Evolutionary conservation across 2,888 invertebrate species (phyloP).

Genomic region (Dioctria linearis): DNA sequence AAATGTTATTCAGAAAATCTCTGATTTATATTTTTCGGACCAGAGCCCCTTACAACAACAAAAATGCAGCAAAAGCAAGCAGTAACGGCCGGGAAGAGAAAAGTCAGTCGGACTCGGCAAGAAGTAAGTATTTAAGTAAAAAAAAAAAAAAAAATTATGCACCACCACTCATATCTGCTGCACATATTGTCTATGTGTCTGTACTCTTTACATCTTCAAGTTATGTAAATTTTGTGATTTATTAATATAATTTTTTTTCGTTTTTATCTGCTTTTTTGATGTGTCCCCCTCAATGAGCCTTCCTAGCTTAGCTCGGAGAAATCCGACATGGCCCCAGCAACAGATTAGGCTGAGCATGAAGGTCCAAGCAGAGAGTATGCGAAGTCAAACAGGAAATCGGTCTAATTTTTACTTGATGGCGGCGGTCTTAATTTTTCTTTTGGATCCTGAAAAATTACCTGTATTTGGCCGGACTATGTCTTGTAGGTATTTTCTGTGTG

Average conservation of each 20-base stretch:
- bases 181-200: conserved; percentile 33
- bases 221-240: conserved; percentile 61
- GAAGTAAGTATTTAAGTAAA: not conserved
- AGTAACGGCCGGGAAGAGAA: not conserved
- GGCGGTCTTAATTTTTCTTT: conserved; percentile 57
- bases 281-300: conserved; percentile 49
- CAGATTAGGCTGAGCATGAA: conserved; percentile 8
- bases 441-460: conserved; percentile 16
- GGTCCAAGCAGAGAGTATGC: conserved; percentile 7
- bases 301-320: conserved; percentile 25
- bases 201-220: conserved; percentile 56
- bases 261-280: conserved; percentile 41
- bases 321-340: conserved; percentile 39
- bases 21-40: conserved; percentile 60
- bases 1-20: conserved; percentile 62
- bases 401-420: conserved; percentile 54
- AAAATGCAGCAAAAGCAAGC: not conserved
- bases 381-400: conserved; percentile 27
- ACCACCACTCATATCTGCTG: conserved; percentile 25
- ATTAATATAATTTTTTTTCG: conserved; percentile 55
- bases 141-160: not conserved
- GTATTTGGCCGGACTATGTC: conserved; percentile 39
- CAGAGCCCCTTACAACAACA: conserved; percentile 23
- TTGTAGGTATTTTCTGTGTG: conserved; percentile 38
- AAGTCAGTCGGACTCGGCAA: conserved; percentile 15